phyloP scores from a whole-genome alignment of 2,888 invertebrate species.

The Frankliniella fusca region DNA sequence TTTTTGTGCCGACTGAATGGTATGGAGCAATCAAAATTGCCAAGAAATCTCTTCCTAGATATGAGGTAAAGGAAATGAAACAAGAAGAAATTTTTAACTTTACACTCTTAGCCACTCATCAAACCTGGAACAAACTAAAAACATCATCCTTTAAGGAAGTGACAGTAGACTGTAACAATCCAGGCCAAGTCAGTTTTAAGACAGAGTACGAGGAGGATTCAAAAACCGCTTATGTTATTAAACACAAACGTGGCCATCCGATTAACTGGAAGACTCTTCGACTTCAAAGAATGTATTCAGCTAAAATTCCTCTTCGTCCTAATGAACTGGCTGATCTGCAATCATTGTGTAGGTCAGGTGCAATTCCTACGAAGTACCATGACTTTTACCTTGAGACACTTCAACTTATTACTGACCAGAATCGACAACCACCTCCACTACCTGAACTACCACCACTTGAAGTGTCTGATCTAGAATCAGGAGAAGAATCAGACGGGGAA shows the following conservation, averaged over 20 bases:
- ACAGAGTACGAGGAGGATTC: background rate
- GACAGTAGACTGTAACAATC: background rate
- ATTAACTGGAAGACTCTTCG: background rate
- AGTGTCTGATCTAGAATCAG: background rate
- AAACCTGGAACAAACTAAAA: background rate
- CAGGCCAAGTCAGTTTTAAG: background rate
- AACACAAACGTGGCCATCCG: background rate
- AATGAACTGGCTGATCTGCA: background rate
- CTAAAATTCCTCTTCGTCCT: background rate
- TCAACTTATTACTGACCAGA: background rate
- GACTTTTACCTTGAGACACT: background rate
- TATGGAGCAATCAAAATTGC: background rate
- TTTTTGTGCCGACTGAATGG: background rate
- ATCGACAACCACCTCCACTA: background rate
- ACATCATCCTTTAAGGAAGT: background rate
- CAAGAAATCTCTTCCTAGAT: background rate
- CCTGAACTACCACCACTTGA: background rate
- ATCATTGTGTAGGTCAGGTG: background rate
- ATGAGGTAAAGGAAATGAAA: background rate
- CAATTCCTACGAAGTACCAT: background rate
- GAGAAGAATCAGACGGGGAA: background rate
- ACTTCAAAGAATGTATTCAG: background rate
- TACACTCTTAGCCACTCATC: background rate
- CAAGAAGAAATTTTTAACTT: background rate
- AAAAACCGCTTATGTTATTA: background rate